Base-by-base conservation (phyloP, 2,888 invertebrate species). In the Drosophila antonietae region DNA sequence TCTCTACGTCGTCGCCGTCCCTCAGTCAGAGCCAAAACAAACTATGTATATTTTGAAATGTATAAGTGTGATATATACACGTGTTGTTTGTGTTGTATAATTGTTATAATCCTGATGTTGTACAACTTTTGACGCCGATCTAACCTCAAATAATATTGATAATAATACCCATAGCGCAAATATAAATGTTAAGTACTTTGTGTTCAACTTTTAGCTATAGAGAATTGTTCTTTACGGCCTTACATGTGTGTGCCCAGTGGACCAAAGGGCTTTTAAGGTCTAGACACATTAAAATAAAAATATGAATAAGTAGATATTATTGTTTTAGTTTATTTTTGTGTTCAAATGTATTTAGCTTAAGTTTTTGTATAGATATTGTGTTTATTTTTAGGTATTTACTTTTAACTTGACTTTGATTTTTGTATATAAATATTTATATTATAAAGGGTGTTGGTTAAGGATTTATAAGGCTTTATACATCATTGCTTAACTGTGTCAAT, bases 51-150 rank as follows among this genome's bases (percentile, higher is more conserved):
- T 53, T 47, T 59, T 18, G 28, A 15, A 46, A 59, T 69, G 69
- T 46, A 44, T 47, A 20, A 15, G 23, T 53, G 53, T 55, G 28
- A n/a, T 57, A 15, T 18, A 53, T 57, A 39, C 52, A 37, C 62
- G 58, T 75, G 60, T 80, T 64, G 60, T 80, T 64, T 77, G 59
- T 72, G 77, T 68, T 72, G 73, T 77, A 65, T 72, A 62, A 75
- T 58, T 58, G 58, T 69, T 71, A 61, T 64, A 79, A 62, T 61
- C 75, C 55, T 55, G 49, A 41, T 72, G 55, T 73, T 66, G 47
- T 60, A 69, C 59, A 75, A 68, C 66, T 49, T 55, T 55, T 58
- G 44, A 14, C 58, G 46, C 55, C 57, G 51, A 61, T 44, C 51
- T 72, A 72, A 78, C 68, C 73, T 44, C 49, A 74, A 60, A 61